Percentiles rank a stretch among this genome's conserved stretches.
These are phyloP conservation scores for Pongo pygmaeus DNA, from an alignment of 2,113 vertebrate species.

Conservation along the genomic window DNA sequence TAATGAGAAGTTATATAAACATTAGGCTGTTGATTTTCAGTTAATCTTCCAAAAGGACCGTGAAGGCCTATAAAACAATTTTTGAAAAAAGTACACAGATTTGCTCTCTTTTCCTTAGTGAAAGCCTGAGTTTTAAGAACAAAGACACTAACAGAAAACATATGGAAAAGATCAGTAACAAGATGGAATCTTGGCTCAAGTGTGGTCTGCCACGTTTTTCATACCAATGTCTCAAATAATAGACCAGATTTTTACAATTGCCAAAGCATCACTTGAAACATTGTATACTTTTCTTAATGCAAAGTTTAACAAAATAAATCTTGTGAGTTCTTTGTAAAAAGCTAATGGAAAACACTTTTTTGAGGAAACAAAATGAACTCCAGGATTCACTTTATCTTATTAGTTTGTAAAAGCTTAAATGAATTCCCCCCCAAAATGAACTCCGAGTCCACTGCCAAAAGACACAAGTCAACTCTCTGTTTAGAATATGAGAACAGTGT, in stretches of 20 bases:
- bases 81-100: constrained; percentile 61
- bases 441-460: constrained; percentile 67
- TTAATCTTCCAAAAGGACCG: constrained; percentile 38
- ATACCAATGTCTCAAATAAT: constrained; percentile 83
- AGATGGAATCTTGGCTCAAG: constrained; percentile 87
- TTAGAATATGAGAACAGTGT: constrained; percentile 66
- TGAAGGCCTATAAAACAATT: neutral
- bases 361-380: constrained; percentile 47
- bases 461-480: constrained; percentile 58
- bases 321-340: constrained; percentile 9
- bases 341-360: constrained; percentile 67
- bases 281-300: constrained; percentile 24
- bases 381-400: constrained; percentile 44
- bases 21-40: constrained; percentile 45
- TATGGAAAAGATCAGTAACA: constrained; percentile 93
- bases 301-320: constrained; percentile 60
- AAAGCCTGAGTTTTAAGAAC: constrained; percentile 79
- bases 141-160: constrained; percentile 92
- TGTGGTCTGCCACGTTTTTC: constrained; percentile 93
- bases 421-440: constrained; percentile 61
- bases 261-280: constrained; percentile 55
- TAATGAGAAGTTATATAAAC: constrained; percentile 45
- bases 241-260: constrained; percentile 76
- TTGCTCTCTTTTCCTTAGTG: constrained; percentile 79
- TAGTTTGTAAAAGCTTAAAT: constrained; percentile 64